Evolutionary conservation across 1,140 invertebrate genomes (phyloP).

Genomic region (Ooceraea biroi): DNA sequence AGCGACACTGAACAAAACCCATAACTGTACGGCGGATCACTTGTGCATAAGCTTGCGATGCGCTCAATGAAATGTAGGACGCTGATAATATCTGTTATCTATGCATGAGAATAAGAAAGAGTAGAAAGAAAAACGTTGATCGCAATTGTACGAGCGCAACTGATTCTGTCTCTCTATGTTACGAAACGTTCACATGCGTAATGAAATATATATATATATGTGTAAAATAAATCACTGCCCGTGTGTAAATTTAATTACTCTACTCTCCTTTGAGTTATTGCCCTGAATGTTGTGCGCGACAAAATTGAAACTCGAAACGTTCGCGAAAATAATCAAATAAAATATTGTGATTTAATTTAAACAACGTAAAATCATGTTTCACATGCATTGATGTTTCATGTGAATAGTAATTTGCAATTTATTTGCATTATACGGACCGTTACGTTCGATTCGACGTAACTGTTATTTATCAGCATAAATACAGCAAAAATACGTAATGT

Average conservation of each 20-base stretch:
- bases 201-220: slow-evolving; percentile 64
- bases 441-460: neutral
- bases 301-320: slow-evolving; percentile 1
- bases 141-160: slow-evolving; percentile 65
- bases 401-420: neutral
- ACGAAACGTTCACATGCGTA: slow-evolving; percentile 67
- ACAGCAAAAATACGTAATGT: neutral
- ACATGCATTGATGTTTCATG: neutral
- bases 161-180: slow-evolving; percentile 72
- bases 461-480: neutral
- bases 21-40: neutral
- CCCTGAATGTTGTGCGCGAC: neutral
- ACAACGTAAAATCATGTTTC: neutral
- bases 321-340: neutral
- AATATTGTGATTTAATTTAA: neutral
- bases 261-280: neutral
- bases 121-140: slow-evolving; percentile 59
- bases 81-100: slow-evolving; percentile 63
- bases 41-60: slow-evolving; percentile 37
- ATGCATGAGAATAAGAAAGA: slow-evolving; percentile 46
- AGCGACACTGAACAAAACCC: slow-evolving; percentile 41
- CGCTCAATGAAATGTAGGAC: slow-evolving; percentile 66
- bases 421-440: neutral
- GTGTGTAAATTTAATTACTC: slow-evolving; percentile 23
- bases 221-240: slow-evolving; percentile 64